Evolutionary conservation across 2,888 invertebrate genomes (phyloP), one percentile per base, ranked within the genome.

Genomic region (Clistopyga incitator): DNA sequence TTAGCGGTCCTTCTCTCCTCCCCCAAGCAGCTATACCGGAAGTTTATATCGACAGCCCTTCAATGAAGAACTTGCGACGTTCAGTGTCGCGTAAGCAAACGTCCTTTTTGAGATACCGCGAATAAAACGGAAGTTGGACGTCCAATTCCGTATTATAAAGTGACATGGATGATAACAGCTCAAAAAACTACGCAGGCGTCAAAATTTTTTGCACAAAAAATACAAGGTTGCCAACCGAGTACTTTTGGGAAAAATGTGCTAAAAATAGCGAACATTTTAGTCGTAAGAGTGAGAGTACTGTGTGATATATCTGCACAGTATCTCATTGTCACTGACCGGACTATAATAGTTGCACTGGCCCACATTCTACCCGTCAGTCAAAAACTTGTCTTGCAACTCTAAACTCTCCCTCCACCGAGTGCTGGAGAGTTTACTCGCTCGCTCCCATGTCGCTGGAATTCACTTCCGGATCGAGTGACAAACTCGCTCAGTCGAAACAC

Each of bases 11-110:
- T 25, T 78, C 61, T 59, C 59, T 67, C 67, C 29, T 42, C 34
- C 50, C 45, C 65, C 65, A 23, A 65, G 23, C 65, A 29, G 34
- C 59, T 25, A 18, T 50, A 71, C 52, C 78, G 78, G 78, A 74
- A 82, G 68, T 68, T 47, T 52, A 54, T 80, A 82, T 82, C 68
- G 82, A 74, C 82, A 82, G 74, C 61, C 68, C 74, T 78, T 72
- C 42, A 56, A 34, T 59, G 45, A 23, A 18, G 6, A 67, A 65
- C 29, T 68, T 18, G 52, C 18, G 25, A 54, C 68, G 25, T 61
- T 50, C 47, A 72, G 59, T 38, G 38, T 45, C 10, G 42, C 29
- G 3, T 78, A 42, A 59, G 50, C 82, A 61, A 68, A 74, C 68
- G 34, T 61, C 52, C 61, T 54, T 82, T 78, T 67, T 45, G 11